Base-by-base conservation (phyloP, 1,140 invertebrate species). In the Apis dorsata region DNA sequence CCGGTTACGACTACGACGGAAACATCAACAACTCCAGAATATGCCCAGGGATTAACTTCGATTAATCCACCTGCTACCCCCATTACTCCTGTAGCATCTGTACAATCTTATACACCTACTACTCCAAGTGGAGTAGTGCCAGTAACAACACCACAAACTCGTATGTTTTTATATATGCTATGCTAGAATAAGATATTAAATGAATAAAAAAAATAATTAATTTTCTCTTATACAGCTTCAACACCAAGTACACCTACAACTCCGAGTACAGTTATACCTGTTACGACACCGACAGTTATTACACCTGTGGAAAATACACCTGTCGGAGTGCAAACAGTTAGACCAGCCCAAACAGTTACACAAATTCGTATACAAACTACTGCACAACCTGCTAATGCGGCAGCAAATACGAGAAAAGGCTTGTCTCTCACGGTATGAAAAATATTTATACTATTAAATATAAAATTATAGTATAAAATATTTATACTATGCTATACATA, bases 361-460 rank as follows among this genome's bases (percentile, higher is more conserved):
- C 95, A 95, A 90, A 95, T 95, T 84, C 93, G 94, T 84, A 94
- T 95, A 86, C 94, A 95, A 84, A 93, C 94, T 17, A 94, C 93
- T 57, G 90, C 94, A 79, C 90, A 92, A 89, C 92, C 94, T 85
- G 91, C 94, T 70, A 93, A 94, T 91, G 92, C 94, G 90, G 90
- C 93, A 89, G 93, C 96, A 83, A 95, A 96, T 86, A 91, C 93
- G 69, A 94, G 96, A 73, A 95, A 96, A 90, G 97, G 96, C 44
- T 94, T 98, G 3, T 97, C 97, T 53, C 95, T 98, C 59, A 98
- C 97, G 92, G 97, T 98, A 93, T 94, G 93, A 78, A 49, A 78
- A 59, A 44, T 83, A 60, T 69, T 83, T 66, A 44, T 65, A 59
- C 34, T 44, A 0, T n/a, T n/a, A n/a, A n/a, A n/a, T n/a, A n/a